phyloP scores from a whole-genome alignment of 2,113 vertebrate species.

The Spea multiplicata region DNA sequence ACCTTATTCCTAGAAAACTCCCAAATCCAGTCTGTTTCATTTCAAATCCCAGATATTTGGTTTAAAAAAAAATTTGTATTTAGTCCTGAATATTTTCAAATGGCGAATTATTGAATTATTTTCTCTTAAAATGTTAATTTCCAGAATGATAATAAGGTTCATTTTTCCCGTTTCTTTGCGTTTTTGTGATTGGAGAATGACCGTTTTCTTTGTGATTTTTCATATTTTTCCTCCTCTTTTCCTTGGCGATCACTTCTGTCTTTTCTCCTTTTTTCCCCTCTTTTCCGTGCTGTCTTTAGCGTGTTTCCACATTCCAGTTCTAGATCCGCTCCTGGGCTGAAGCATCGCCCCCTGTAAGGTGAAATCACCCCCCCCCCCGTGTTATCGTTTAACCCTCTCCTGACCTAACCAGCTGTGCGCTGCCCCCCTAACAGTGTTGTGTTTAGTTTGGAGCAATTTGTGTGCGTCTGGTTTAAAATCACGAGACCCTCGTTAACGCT shows the following conservation, averaged over 20 bases:
- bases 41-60: not conserved
- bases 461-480: slow-evolving; percentile 63
- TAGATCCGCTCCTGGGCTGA: slow-evolving; percentile 80
- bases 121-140: not conserved
- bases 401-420: not conserved
- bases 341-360: slow-evolving; percentile 79
- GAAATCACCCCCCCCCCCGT: slow-evolving; percentile 67
- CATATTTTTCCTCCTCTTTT: not conserved
- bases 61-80: not conserved
- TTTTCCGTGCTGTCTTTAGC: slow-evolving; percentile 65
- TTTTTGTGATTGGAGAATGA: too few relatives aligned
- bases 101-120: not conserved
- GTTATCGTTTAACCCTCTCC: slow-evolving; percentile 35
- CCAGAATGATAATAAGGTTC: too few relatives aligned
- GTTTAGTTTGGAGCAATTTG: slow-evolving; percentile 51
- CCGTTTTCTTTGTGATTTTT: too few relatives aligned
- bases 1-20: slow-evolving; percentile 51
- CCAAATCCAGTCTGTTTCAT: not conserved
- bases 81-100: too few relatives aligned
- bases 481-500: too few relatives aligned
- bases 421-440: slow-evolving; percentile 36
- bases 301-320: slow-evolving; percentile 75
- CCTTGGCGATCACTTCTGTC: not conserved
- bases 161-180: too few relatives aligned
- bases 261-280: not conserved